Percentiles rank a stretch among this genome's conserved stretches.
phyloP scores from a whole-genome alignment of 2,113 vertebrate species.

The Sylvicapra grimmia region DNA sequence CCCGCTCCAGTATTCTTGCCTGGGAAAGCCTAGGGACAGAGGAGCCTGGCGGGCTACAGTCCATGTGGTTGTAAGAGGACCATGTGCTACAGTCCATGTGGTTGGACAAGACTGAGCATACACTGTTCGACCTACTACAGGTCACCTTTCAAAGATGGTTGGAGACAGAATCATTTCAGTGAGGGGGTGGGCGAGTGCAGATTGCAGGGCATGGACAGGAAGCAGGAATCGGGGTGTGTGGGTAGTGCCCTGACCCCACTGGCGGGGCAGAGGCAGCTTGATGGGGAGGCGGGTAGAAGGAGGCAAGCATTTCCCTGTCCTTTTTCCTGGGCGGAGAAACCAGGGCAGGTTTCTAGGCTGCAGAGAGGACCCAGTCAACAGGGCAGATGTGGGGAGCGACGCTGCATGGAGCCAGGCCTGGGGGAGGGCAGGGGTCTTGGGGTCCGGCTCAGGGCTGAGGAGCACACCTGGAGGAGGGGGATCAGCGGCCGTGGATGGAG shows the following conservation, averaged over 20 bases:
- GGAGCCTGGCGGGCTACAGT: not conserved
- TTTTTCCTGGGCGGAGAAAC: not conserved
- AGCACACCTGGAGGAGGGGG: too few relatives aligned
- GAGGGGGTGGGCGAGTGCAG: too few relatives aligned
- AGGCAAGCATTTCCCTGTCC: not conserved
- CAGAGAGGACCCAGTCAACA: not conserved
- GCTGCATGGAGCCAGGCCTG: too few relatives aligned
- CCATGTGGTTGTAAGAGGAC: not conserved
- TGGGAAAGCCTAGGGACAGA: not conserved
- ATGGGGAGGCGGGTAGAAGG: not conserved
- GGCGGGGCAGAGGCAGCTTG: not conserved
- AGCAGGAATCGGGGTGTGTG: not conserved
- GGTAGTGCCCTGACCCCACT: not conserved
- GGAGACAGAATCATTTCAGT: not conserved
- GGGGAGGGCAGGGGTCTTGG: not conserved
- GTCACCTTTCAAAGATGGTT: not conserved
- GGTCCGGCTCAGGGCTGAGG: not conserved
- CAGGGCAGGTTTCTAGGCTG: not conserved
- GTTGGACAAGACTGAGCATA: not conserved
- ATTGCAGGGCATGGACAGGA: accelerated
- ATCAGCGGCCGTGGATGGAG: not conserved
- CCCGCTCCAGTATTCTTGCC: not conserved
- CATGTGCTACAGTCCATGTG: not conserved
- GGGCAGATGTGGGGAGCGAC: too few relatives aligned
- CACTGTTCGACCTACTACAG: not conserved